Conservation (phyloP, 37 sponge, comb jelly and placozoan genomes). For the Cliona cf. orientalis region DNA sequence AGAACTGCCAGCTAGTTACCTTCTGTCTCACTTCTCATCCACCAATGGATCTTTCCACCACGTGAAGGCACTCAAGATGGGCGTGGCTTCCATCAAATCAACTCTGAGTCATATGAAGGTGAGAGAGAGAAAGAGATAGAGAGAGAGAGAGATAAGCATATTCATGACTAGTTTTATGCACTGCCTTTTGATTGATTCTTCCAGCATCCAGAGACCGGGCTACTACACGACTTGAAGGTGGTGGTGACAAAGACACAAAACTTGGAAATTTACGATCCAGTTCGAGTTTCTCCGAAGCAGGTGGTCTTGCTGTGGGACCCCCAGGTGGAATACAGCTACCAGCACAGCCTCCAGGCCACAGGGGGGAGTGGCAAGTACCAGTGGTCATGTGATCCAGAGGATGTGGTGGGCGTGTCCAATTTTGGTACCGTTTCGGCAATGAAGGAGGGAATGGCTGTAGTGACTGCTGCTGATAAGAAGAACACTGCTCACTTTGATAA, state of each 20-base stretch:
- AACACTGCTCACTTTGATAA: constrained; percentile 53
- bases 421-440: constrained; percentile 46
- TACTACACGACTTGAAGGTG: constrained; percentile 19
- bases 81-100: constrained; percentile 35
- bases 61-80: constrained; percentile 59
- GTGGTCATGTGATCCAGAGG: constrained; percentile 73
- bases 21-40: constrained; percentile 37
- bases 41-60: constrained; percentile 69
- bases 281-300: constrained; percentile 45
- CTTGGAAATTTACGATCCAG: constrained; percentile 75
- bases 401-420: constrained; percentile 40
- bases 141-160: too few relatives aligned
- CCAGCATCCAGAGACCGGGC: constrained; percentile 48
- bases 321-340: constrained; percentile 24
- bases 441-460: constrained; percentile 27
- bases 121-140: too few relatives aligned
- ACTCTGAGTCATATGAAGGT: constrained; percentile 58
- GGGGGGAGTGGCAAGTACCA: constrained; percentile 86
- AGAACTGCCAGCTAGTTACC: constrained; percentile 11
- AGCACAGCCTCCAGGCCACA: constrained; percentile 46
- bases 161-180: too few relatives aligned
- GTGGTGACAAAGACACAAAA: constrained; percentile 53
- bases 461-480: constrained; percentile 57
- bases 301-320: constrained; percentile 83
- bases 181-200: too few relatives aligned